Evolutionary conservation across 1,140 invertebrate genomes (phyloP).

Genomic region (Diuraphis noxia): DNA sequence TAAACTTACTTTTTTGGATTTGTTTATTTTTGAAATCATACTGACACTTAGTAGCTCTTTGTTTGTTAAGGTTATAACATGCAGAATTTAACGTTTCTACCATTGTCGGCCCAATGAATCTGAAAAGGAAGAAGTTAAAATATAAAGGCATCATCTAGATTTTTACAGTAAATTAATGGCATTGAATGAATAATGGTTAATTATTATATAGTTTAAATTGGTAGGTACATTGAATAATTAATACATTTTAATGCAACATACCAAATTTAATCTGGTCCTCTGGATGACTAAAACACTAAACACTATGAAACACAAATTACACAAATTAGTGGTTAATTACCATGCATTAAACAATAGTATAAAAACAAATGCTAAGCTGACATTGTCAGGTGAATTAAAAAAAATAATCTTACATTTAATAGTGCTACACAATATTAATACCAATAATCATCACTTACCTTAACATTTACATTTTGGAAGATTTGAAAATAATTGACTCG

Average conservation of each 20-base stretch:
- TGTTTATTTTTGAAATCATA: slow-evolving; percentile 51
- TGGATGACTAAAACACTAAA: neutral
- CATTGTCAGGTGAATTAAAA: neutral
- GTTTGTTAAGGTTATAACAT: slow-evolving; percentile 16
- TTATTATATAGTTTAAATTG: neutral
- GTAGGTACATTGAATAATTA: neutral
- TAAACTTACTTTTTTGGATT: slow-evolving; percentile 47
- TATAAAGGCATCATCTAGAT: neutral
- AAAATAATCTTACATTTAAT: neutral
- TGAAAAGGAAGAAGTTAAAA: slow-evolving; percentile 20
- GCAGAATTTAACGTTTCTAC: slow-evolving; percentile 34
- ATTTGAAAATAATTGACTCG: neutral
- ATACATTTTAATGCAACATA: neutral
- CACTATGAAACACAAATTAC: neutral
- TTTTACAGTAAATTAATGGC: neutral
- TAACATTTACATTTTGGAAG: slow-evolving; percentile 42
- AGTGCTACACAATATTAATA: neutral
- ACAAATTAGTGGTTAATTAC: slow-evolving; percentile 43
- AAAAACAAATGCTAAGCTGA: neutral
- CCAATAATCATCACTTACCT: neutral
- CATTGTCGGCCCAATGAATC: slow-evolving; percentile 44
- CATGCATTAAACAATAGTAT: slow-evolving; percentile 21
- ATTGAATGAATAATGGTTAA: neutral
- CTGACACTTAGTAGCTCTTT: neutral
- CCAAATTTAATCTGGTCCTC: slow-evolving; percentile 28